Evolutionary conservation across 2,888 invertebrate species (phyloP), one percentile per base, ranked within the genome.

Genomic region (Nephrocerus scutellatus): DNA sequence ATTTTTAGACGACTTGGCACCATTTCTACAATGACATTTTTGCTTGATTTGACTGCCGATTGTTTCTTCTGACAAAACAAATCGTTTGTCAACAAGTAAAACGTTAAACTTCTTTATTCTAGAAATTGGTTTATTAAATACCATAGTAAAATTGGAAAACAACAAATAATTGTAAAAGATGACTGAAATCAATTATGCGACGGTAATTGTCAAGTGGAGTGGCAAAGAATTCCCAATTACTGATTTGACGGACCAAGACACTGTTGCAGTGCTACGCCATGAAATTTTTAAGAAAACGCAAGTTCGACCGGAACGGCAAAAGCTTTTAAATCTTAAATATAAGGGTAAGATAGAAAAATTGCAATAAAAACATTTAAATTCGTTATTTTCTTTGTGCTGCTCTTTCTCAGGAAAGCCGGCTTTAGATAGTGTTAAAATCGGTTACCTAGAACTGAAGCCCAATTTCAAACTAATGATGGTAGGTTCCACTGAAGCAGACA

Each of bases 391-490:
- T 26, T 7, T 8, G 4, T 13, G 2, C 4, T 21, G 26, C 28
- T 40, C 10, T 31, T 41, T 48, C 55, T 15, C 57, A 90, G 92
- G 91, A 12, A 91, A 91, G 73, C 75, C 81, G 32, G 85, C 90
- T 1, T 77, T 80, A 31, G 88, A 92, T 66, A 83, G 82, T 50
- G 79, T 81, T 51, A 76, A 77, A 30, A 70, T 95, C n/a, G 75
- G 79, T 1, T 75, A 78, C 33, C 63, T 93, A 43, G 84, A 84
- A 54, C 69, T 95, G 19, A 92, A 92, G 62, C 79, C 83, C 0
- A 87, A 87, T 39, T 83, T 87, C 49, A 93, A 93, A 68, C 75
- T 96, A 9, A 93, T 96, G 91, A 85, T 96, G 85, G 92, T 96
- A 79, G 96, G 96, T 0, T 93, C 92, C 0, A 72, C 88, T 3